A percentile compares a stretch with the other conserved stretches of the same genome.
These are phyloP conservation scores for Mus pahari DNA, from an alignment of 2,113 vertebrate species.

Conservation along the genomic window DNA sequence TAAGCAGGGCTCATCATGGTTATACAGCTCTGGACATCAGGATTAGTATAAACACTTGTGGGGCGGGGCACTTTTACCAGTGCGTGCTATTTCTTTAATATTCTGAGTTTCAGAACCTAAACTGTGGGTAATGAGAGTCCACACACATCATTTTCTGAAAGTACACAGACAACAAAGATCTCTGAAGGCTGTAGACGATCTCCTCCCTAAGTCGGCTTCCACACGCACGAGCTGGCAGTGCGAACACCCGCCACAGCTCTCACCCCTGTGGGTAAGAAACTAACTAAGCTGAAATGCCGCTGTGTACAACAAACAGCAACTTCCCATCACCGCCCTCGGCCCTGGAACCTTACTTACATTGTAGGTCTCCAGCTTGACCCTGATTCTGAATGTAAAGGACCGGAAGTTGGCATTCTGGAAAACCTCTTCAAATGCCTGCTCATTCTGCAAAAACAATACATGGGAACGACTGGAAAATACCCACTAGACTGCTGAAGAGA, in stretches of 20 bases:
- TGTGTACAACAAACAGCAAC: not conserved
- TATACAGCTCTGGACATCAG: not conserved
- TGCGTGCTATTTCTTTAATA: not conserved
- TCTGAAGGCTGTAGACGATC: not conserved
- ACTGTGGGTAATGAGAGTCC: not conserved
- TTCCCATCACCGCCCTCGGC: not conserved
- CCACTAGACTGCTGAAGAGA: not conserved
- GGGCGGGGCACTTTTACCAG: not conserved
- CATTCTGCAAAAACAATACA: constrained; percentile 90
- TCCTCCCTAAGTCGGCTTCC: not conserved
- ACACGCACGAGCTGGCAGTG: not conserved
- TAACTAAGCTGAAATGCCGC: fast-evolving
- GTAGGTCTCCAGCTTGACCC: constrained; percentile 97
- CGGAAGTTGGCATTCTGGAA: constrained; percentile 96
- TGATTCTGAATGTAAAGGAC: constrained; percentile 92
- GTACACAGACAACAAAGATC: not conserved
- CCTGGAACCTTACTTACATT: constrained; percentile 91
- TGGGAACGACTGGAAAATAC: constrained; percentile 18
- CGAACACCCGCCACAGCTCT: fast-evolving
- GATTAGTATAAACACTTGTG: not conserved
- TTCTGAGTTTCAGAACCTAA: not conserved
- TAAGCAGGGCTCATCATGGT: not conserved
- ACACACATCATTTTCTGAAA: not conserved
- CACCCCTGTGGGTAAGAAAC: not conserved
- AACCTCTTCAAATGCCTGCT: constrained; percentile 94